These are phyloP conservation scores for Myripristis murdjan DNA, from an alignment of 2,797 vertebrate species.

Conservation along the genomic window DNA sequence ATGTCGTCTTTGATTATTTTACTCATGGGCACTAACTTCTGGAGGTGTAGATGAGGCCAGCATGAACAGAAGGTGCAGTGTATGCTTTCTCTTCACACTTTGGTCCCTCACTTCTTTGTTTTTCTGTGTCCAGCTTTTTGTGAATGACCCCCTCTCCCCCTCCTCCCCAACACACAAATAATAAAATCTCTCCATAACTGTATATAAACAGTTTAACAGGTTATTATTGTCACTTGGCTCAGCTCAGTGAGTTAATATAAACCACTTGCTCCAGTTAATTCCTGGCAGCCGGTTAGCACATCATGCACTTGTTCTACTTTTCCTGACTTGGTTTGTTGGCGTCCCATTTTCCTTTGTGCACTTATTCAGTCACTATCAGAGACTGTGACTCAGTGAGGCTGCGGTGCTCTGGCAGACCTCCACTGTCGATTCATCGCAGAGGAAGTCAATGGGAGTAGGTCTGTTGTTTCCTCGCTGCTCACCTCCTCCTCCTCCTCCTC, in stretches of 20 bases:
- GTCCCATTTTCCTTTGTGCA: constrained; percentile 51
- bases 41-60: no score
- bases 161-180: neutral
- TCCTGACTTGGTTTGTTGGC: constrained; percentile 24
- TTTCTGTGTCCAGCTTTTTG: no score
- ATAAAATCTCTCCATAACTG: neutral
- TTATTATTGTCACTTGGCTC: neutral
- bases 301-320: constrained; percentile 34
- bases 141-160: neutral
- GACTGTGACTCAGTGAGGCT: constrained; percentile 42
- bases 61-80: no score
- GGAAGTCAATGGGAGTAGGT: constrained; percentile 61
- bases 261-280: constrained; percentile 7
- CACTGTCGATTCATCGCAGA: constrained; percentile 34
- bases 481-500: constrained; percentile 9
- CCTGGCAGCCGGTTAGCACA: constrained; percentile 3
- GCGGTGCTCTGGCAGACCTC: constrained; percentile 36
- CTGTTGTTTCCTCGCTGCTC: constrained; percentile 54
- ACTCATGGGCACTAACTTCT: no score
- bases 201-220: neutral
- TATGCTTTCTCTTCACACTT: no score
- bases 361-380: constrained; percentile 37
- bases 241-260: constrained; percentile 12
- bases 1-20: no score
- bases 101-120: neutral